phyloP scores from a whole-genome alignment of 2,888 invertebrate genomes.

The Apodemia mormo region DNA sequence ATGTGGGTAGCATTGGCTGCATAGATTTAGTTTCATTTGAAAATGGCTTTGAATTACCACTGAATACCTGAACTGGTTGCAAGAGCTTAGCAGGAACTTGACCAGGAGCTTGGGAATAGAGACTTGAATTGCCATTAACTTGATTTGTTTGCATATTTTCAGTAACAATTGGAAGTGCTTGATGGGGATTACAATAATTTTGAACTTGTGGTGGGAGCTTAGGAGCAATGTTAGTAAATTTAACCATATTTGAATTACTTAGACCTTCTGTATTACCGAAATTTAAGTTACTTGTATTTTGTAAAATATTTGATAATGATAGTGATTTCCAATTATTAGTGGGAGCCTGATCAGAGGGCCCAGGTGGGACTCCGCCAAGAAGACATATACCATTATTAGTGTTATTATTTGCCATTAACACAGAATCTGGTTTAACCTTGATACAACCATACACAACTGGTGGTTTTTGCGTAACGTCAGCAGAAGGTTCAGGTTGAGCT shows the following conservation, averaged over 20 bases:
- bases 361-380: neutral
- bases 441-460: slow-evolving; percentile 43
- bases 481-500: neutral
- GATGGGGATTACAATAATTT: neutral
- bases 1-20: too few species aligned
- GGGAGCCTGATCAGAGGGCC: neutral
- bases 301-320: neutral
- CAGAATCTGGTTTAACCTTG: slow-evolving; percentile 67
- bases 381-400: slow-evolving; percentile 7
- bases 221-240: too few species aligned
- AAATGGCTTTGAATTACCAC: neutral
- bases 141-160: neutral
- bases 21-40: neutral
- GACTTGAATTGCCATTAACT: neutral
- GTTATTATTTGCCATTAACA: slow-evolving; percentile 56
- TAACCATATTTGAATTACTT: neutral
- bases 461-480: neutral
- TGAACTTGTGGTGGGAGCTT: neutral
- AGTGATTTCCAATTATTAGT: neutral
- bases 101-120: neutral
- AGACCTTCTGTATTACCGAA: neutral
- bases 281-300: neutral
- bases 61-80: slow-evolving; percentile 11
- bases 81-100: neutral
- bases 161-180: neutral